Base-by-base conservation (phyloP, 2,888 invertebrate species). In the Molanna angustata region DNA sequence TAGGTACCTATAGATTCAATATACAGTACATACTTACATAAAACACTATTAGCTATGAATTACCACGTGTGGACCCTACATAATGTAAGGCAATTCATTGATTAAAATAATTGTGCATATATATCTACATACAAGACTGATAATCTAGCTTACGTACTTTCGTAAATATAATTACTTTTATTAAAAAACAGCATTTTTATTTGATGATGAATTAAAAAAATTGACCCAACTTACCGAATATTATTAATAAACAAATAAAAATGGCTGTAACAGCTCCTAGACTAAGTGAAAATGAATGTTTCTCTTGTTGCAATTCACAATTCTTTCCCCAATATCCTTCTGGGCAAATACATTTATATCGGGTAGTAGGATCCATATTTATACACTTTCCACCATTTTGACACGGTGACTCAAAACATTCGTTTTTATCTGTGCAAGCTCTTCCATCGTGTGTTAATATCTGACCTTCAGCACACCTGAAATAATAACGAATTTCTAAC, bases 201-300 rank as follows among this genome's bases (percentile, higher is more conserved):
- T n/a, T n/a, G n/a, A n/a, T n/a, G n/a, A n/a, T n/a, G n/a, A n/a
- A n/a, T n/a, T n/a, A n/a, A n/a, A n/a, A n/a, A n/a, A n/a, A n/a
- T n/a, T n/a, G n/a, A n/a, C n/a, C n/a, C n/a, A 14, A 18, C 93
- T 91, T 85, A 97, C 97, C 89, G 75, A 97, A 85, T 68, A 98
- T 93, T 72, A 95, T 91, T 73, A 96, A 85, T 67, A 97, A 85
- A 78, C 95, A 97, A 76, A 97, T 92, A 72, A 98, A 84, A 71
- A 99, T 97, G 68, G 96, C 95, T 60, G 96, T 94, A 63, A 99
- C 82, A 58, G 97, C 97, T 63, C 95, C 94, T 86, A 93, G 93
- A 78, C 95, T 94, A 69, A 98, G 84, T 68, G 94, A 94, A 66
- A 97, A 82, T 61, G 93, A 93, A 76, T 93, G 93, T 65, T 93